Percentiles rank a stretch among this genome's conserved stretches.
phyloP scores from a whole-genome alignment of 2,797 vertebrate species.

The Mormyrops boulengeri region DNA sequence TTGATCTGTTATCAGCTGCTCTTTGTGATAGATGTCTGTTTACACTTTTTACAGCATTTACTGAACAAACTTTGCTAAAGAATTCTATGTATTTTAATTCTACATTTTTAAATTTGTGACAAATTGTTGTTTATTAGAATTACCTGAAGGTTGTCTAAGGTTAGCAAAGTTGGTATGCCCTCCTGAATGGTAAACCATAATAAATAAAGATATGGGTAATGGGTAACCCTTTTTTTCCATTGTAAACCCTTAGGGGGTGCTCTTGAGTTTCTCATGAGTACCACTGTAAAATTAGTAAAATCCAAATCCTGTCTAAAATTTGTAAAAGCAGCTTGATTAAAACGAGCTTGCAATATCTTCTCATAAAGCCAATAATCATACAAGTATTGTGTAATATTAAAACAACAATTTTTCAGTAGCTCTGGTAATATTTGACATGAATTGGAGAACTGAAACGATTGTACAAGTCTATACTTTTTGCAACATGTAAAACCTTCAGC shows the following conservation, averaged over 20 bases:
- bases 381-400: neutral
- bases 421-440: neutral
- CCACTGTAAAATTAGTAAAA: neutral
- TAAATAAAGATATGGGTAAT: neutral
- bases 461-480: neutral
- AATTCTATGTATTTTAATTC: neutral
- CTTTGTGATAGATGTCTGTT: neutral
- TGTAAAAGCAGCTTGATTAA: neutral
- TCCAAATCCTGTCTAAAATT: neutral
- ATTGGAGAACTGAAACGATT: neutral
- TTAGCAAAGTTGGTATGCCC: neutral
- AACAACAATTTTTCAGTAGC: neutral
- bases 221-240: neutral
- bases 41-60: neutral
- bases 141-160: neutral
- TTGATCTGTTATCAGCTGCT: neutral
- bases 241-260: constrained; percentile 54
- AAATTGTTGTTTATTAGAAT: neutral
- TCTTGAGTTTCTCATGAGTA: constrained; percentile 47
- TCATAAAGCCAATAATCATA: neutral
- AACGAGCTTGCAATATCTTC: neutral
- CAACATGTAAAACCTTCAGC: neutral
- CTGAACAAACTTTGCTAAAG: neutral
- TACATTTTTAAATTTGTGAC: neutral
- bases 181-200: neutral